Evolutionary conservation across 2,113 vertebrate genomes (phyloP).

Genomic region (Nothoprocta perdicaria): DNA sequence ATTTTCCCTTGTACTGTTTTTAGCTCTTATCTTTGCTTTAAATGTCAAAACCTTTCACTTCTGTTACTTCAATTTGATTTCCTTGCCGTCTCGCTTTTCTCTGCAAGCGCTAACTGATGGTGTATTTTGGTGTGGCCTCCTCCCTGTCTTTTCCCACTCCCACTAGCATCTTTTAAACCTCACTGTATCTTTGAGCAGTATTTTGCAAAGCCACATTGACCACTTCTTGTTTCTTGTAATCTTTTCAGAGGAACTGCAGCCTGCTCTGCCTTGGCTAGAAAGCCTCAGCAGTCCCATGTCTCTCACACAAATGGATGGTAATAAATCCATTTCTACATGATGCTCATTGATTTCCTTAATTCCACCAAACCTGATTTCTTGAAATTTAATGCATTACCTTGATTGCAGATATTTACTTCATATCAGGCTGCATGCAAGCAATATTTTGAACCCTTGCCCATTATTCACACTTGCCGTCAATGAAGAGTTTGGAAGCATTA

Average conservation of each 20-base stretch:
- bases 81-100: neutral
- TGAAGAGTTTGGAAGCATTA: neutral
- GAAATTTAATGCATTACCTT: neutral
- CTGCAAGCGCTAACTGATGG: neutral
- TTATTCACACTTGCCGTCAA: neutral
- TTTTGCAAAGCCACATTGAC: neutral
- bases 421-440: neutral
- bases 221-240: slow-evolving; percentile 38
- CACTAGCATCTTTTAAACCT: neutral
- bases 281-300: neutral
- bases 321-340: neutral
- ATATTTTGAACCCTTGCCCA: neutral
- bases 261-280: neutral
- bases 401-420: neutral
- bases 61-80: slow-evolving; percentile 18
- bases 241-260: slow-evolving; percentile 32
- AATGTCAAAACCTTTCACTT: slow-evolving; percentile 61
- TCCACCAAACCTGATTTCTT: neutral
- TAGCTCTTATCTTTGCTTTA: slow-evolving; percentile 9
- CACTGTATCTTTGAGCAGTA: neutral
- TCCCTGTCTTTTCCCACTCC: slow-evolving; percentile 15
- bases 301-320: neutral
- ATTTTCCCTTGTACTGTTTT: neutral
- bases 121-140: neutral
- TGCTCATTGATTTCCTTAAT: neutral